Conservation (phyloP, 2,888 invertebrate genomes). For the Andrena praecox region DNA sequence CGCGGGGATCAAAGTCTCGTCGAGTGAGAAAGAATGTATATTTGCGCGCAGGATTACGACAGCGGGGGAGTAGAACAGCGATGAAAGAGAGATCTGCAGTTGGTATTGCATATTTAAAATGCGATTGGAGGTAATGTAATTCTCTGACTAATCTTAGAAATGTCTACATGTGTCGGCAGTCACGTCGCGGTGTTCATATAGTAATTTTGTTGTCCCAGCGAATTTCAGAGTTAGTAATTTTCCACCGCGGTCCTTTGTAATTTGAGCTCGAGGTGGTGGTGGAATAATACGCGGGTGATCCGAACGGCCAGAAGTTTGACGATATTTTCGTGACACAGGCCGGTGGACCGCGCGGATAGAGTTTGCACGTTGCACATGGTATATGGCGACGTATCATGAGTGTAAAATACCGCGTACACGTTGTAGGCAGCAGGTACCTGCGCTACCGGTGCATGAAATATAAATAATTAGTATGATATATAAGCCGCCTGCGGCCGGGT, state of each 20-base stretch:
- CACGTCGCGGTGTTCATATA: too few species aligned
- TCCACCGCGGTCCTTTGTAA: not conserved
- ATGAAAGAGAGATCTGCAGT: too few species aligned
- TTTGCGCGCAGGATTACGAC: not conserved
- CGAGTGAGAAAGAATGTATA: not conserved
- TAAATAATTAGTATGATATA: slow-evolving; percentile 82
- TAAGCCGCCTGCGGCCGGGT: slow-evolving; percentile 73
- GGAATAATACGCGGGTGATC: slow-evolving; percentile 38
- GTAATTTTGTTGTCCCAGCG: too few species aligned
- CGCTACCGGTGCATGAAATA: slow-evolving; percentile 75
- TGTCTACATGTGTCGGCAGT: too few species aligned
- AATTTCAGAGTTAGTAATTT: too few species aligned
- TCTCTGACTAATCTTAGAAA: too few species aligned
- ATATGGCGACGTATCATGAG: slow-evolving; percentile 62
- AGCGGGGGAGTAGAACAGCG: too few species aligned
- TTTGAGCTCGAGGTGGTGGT: slow-evolving; percentile 8
- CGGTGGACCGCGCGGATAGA: slow-evolving; percentile 33
- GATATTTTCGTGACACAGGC: slow-evolving; percentile 53
- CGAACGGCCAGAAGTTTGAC: slow-evolving; percentile 42
- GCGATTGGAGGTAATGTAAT: too few species aligned
- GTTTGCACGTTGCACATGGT: slow-evolving; percentile 52
- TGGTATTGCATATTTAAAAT: too few species aligned
- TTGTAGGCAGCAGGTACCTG: slow-evolving; percentile 66
- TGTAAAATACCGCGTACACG: slow-evolving; percentile 74
- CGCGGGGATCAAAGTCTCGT: not conserved